Conservation (phyloP, 2,888 invertebrate species). For the Hirudinaria manillensis region DNA sequence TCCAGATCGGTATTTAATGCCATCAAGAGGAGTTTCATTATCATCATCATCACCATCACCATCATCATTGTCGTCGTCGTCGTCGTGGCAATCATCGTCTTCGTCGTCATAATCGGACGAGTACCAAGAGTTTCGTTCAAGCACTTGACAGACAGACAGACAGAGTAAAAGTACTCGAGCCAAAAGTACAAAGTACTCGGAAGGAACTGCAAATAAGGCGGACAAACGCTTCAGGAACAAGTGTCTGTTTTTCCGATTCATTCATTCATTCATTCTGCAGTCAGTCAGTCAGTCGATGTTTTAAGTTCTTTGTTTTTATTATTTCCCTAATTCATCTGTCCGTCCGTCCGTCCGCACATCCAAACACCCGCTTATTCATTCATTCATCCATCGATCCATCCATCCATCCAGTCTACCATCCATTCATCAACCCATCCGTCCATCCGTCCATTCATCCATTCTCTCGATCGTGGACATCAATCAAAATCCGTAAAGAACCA, state of each 20-base stretch:
- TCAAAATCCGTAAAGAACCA: no score
- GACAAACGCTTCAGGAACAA: no score
- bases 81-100: background rate
- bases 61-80: constrained; percentile 23
- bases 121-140: no score
- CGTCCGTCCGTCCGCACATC: background rate
- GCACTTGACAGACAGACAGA: no score
- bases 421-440: background rate
- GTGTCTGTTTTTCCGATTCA: background rate
- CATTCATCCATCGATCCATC: background rate
- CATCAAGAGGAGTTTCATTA: constrained; percentile 10
- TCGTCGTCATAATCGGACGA: no score
- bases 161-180: no score
- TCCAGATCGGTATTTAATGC: no score
- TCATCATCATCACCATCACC: constrained; percentile 18
- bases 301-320: no score
- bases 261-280: background rate
- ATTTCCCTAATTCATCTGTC: no score
- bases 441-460: constrained; percentile 1
- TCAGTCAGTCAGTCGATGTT: no score
- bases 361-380: background rate
- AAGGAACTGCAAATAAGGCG: no score
- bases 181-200: no score
- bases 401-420: background rate
- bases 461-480: background rate